These are phyloP conservation scores for Cichladusa arquata DNA, from an alignment of 2,113 vertebrate genomes.

Conservation along the genomic window DNA sequence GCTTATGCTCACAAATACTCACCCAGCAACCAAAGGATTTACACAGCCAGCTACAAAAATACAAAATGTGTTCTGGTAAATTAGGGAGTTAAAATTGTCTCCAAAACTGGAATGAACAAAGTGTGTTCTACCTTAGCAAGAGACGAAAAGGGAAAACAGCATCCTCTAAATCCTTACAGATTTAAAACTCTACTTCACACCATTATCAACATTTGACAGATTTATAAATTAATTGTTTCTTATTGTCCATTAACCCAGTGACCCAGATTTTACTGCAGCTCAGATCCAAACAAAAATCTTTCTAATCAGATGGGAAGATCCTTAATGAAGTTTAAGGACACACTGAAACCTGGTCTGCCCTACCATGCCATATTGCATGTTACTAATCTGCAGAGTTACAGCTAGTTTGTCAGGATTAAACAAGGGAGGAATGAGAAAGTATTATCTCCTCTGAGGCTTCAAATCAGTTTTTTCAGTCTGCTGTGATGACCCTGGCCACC, in stretches of 20 bases:
- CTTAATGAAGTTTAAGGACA: constrained; percentile 13
- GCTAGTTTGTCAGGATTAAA: constrained; percentile 34
- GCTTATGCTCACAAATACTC: neutral
- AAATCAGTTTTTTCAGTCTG: constrained; percentile 50
- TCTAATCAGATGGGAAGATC: neutral
- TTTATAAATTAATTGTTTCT: neutral
- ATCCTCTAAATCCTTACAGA: neutral
- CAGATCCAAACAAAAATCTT: neutral
- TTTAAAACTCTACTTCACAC: neutral
- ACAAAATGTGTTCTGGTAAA: neutral
- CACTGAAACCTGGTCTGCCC: neutral
- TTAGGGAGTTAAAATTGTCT: neutral
- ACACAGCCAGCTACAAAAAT: neutral
- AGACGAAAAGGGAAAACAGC: neutral
- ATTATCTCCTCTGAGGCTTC: constrained; percentile 42
- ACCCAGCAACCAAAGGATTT: neutral
- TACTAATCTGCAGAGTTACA: neutral
- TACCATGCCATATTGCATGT: neutral
- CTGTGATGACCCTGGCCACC: constrained; percentile 2
- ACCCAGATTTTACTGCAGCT: constrained; percentile 9
- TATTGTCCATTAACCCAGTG: neutral
- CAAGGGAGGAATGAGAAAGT: constrained; percentile 8
- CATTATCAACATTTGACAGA: neutral
- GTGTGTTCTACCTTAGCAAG: neutral
- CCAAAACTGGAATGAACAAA: neutral